Evolutionary conservation across 2,113 vertebrate species (phyloP), one percentile per base, ranked within the genome.

Genomic region (Polyodon spathula): DNA sequence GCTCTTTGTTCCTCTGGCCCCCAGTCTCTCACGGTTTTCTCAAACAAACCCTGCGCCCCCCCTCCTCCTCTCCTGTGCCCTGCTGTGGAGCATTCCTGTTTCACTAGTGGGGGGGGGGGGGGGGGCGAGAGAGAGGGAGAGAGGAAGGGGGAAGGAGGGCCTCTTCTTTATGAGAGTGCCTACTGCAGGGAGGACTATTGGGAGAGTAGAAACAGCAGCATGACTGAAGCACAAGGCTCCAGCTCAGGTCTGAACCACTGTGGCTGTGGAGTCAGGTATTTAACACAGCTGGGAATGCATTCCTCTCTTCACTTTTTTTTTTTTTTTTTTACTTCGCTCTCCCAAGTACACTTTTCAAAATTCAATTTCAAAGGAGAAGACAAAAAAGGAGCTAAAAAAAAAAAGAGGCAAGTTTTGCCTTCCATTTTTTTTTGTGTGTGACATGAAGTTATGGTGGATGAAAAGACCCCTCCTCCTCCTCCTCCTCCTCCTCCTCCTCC

Each of bases 211-310:
- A 44, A 12, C 43, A 70, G 66, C 76, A 80, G 79, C 73, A 75
- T 78, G 80, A 81, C 84, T 83, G 75, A 76, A 81, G 79, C 79
- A 74, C 69, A 58, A 77, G 77, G 77, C 74, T 78, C 76, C 74
- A 62, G 66, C 78, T 79, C 69, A 71, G 68, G 71, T 72, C 79
- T 83, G 79, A 82, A 77, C 84, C 77, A 86, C 76, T 73, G 74
- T 81, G 60, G 74, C 79, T 79, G 79, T 84, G 79, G 84, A 83
- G 83, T 84, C 85, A 88, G 83, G 88, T 89, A 87, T 89, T 87
- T 89, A 88, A 67, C 78, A 86, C 79, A 85, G 82, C 76, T 73
- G 54, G 84, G 81, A 81, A 79, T 71, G 69, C 84, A 89, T 90
- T 89, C 87, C 76, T 86, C 79, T 76, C 71, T 71, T 69, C 64